Conservation (phyloP, 2,888 invertebrate genomes). For the Podotricha telesiphe region DNA sequence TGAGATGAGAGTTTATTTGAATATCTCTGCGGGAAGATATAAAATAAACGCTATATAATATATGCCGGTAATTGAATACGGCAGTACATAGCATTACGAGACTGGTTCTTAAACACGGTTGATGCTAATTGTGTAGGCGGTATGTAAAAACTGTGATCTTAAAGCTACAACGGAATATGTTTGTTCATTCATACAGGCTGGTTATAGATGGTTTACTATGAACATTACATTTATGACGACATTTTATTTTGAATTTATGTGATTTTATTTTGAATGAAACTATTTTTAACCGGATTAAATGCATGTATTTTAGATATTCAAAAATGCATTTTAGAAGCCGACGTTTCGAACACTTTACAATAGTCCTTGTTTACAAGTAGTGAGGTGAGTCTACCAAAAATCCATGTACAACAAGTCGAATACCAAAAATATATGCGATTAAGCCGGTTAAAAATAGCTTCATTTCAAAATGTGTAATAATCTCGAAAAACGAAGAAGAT, state of each 20-base stretch:
- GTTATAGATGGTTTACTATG: constrained; percentile 11
- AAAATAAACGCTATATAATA: constrained; percentile 12
- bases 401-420: too few species aligned
- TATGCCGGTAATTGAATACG: constrained; percentile 24
- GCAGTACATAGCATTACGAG: constrained; percentile 15
- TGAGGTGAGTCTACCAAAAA: too few species aligned
- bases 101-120: constrained; percentile 16
- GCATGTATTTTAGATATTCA: too few species aligned
- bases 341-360: too few species aligned
- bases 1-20: constrained; percentile 10
- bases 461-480: too few species aligned
- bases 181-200: constrained; percentile 21
- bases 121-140: constrained; percentile 28
- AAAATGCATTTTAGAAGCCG: too few species aligned
- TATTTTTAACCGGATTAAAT: too few species aligned
- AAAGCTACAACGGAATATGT: constrained; percentile 27
- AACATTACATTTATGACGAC: background rate
- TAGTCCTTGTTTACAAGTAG: too few species aligned
- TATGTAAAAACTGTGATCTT: constrained; percentile 32
- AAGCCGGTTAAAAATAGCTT: too few species aligned
- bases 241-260: background rate
- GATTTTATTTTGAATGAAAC: too few species aligned
- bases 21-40: constrained; percentile 7
- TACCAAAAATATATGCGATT: too few species aligned
- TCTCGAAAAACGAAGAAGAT: too few species aligned